Evolutionary conservation across 2,888 invertebrate species (phyloP), one percentile per base, ranked within the genome.

Genomic region (Noctua comes): DNA sequence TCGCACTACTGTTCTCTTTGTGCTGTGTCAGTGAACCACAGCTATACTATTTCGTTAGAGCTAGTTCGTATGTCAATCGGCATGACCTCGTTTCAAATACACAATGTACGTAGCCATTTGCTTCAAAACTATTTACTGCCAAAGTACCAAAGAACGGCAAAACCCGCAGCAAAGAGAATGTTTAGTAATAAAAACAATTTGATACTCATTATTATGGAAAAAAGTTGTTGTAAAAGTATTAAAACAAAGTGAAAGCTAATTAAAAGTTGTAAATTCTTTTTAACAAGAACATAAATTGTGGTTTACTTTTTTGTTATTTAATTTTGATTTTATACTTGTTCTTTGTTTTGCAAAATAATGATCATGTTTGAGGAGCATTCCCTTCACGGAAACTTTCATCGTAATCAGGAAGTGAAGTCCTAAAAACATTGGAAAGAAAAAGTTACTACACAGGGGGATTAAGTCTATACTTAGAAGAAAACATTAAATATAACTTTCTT

Each of bases 51-150:
- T 85, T 82, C 65, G 77, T 79, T 86, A 83, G 77, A 68, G 68
- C 72, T 84, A 82, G 87, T 88, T 85, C 88, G 88, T 88, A 88
- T 90, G 89, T 90, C 91, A 91, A 90, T 91, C 89, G 88, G 74
- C 80, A 76, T 87, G 90, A 85, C 90, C 91, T 86, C 88, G 77
- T 90, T 91, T 86, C 69, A 73, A 48, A 83, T 79, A 81, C 74
- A 83, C 79, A 59, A 82, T 78, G 77, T 80, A 76, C 80, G 76
- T 76, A 72, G 79, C 77, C 69, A 76, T 86, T 88, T 83, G 80
- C 84, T 86, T 79, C 76, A 73, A 80, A 84, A 82, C 73, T 84
- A 86, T 88, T 84, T 86, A 74, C 57, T 51, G 86, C 80, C 74
- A 62, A 62, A 79, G 18, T 54, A 77, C 73, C 75, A 82, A 82